Percentiles rank a stretch among this genome's conserved stretches.
Evolutionary conservation across 1,140 invertebrate species (phyloP).

Genomic region (Triops longicaudatus): DNA sequence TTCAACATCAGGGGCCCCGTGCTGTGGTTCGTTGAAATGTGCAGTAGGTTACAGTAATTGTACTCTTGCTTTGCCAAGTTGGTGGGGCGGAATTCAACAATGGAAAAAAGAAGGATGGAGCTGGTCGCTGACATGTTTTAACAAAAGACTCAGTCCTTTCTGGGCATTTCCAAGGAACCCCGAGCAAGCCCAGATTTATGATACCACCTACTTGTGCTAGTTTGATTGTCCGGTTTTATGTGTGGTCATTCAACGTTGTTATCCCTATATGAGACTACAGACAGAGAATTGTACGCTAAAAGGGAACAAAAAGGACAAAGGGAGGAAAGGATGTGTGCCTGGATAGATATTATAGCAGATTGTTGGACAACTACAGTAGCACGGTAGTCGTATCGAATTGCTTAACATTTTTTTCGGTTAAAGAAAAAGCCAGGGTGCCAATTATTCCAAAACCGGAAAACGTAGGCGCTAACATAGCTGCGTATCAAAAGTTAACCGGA

Average conservation of each 20-base stretch:
- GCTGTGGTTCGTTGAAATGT: background rate
- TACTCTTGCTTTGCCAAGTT: too few relatives aligned
- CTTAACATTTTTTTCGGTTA: background rate
- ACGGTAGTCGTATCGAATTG: background rate
- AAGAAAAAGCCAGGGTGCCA: background rate
- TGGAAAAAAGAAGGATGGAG: background rate
- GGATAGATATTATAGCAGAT: background rate
- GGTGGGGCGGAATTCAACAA: background rate
- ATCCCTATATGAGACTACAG: slow-evolving; percentile 3
- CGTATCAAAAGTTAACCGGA: slow-evolving; percentile 3
- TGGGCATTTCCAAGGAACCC: background rate
- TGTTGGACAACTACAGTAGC: background rate
- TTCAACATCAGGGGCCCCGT: background rate
- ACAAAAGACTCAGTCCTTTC: background rate
- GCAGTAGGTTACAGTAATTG: background rate
- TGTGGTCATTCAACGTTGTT: background rate
- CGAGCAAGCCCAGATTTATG: background rate
- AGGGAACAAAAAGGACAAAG: background rate
- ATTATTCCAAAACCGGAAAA: background rate
- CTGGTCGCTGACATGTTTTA: background rate
- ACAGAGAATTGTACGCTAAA: background rate
- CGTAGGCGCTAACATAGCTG: background rate
- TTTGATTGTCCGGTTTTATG: background rate
- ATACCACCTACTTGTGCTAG: background rate
- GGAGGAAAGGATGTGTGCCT: background rate